Percentiles rank a stretch among this genome's conserved stretches.
phyloP scores from a whole-genome alignment of 2,797 vertebrate genomes.

The Botia almorhae region DNA sequence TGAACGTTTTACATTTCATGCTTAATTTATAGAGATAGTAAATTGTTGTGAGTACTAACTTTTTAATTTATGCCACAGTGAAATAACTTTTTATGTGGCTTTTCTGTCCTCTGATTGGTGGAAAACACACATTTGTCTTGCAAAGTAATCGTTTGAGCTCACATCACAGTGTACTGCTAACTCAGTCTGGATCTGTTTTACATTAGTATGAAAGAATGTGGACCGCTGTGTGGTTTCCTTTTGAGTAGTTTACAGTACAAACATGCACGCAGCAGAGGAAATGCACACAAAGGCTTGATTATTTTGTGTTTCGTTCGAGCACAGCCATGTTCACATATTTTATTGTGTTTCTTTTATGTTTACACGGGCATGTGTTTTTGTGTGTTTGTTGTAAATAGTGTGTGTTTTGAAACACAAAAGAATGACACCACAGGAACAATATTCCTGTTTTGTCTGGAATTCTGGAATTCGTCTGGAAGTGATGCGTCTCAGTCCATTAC shows the following conservation, averaged over 20 bases:
- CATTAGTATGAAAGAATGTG: slow-evolving; percentile 43
- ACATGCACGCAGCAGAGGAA: slow-evolving; percentile 4
- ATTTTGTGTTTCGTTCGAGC: not conserved
- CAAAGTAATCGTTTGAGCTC: slow-evolving; percentile 25
- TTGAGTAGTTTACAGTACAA: slow-evolving; percentile 23
- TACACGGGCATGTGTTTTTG: slow-evolving; percentile 5
- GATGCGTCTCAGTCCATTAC: not conserved
- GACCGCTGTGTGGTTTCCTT: slow-evolving; percentile 19
- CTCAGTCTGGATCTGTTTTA: slow-evolving; percentile 42
- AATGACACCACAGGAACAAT: not conserved
- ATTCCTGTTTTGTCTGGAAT: slow-evolving; percentile 62
- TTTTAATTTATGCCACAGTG: slow-evolving; percentile 1
- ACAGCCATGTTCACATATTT: slow-evolving; percentile 3
- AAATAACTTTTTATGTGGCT: not conserved
- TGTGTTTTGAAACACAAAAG: slow-evolving; percentile 10
- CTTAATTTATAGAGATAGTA: not conserved
- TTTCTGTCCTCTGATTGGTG: not conserved
- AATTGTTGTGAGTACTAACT: not conserved
- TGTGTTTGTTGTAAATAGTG: slow-evolving; percentile 1
- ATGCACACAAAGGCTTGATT: not conserved
- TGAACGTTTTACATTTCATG: not conserved
- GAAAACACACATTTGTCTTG: slow-evolving; percentile 34
- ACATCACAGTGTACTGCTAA: slow-evolving; percentile 8
- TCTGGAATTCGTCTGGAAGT: slow-evolving; percentile 35
- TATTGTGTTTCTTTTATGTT: not conserved